Conservation (phyloP, 2,113 vertebrate species). For the Callionymus lyra region DNA sequence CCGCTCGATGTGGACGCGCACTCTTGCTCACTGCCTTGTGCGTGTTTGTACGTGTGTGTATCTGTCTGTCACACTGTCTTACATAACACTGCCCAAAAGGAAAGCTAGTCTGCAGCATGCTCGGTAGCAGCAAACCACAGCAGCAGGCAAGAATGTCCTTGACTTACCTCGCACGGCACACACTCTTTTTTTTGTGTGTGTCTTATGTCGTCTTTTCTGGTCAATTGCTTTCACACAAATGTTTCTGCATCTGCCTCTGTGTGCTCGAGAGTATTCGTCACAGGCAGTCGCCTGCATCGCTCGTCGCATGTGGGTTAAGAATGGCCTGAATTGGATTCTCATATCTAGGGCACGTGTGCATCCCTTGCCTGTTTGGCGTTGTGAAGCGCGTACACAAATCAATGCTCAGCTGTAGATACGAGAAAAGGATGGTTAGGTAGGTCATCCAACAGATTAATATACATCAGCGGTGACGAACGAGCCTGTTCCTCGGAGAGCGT, state of each 20-base stretch:
- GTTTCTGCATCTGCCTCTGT: constrained; percentile 9
- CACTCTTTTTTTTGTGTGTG: constrained; percentile 17
- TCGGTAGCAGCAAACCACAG: constrained; percentile 43
- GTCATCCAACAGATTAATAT: constrained; percentile 34
- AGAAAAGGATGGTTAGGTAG: constrained; percentile 5
- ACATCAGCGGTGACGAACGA: constrained; percentile 23
- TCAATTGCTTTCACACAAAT: constrained; percentile 33
- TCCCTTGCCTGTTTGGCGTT: constrained; percentile 14
- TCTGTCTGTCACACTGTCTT: constrained; percentile 58
- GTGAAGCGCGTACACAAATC: not conserved
- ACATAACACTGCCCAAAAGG: constrained; percentile 56
- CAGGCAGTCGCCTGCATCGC: constrained; percentile 12
- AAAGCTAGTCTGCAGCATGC: constrained; percentile 56
- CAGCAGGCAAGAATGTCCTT: constrained; percentile 58
- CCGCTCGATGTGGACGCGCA: constrained; percentile 1
- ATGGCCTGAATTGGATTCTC: constrained; percentile 56
- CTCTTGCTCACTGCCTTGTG: constrained; percentile 1
- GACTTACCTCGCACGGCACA: constrained; percentile 50
- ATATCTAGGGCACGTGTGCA: constrained; percentile 56
- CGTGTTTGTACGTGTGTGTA: constrained; percentile 4
- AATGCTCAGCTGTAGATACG: constrained; percentile 4
- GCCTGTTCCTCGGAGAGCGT: constrained; percentile 27
- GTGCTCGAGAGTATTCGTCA: constrained; percentile 12
- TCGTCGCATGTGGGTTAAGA: constrained; percentile 50
- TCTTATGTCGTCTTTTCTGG: constrained; percentile 8